Conservation (phyloP, 1,140 invertebrate genomes). For the Zaprionus taronus region DNA sequence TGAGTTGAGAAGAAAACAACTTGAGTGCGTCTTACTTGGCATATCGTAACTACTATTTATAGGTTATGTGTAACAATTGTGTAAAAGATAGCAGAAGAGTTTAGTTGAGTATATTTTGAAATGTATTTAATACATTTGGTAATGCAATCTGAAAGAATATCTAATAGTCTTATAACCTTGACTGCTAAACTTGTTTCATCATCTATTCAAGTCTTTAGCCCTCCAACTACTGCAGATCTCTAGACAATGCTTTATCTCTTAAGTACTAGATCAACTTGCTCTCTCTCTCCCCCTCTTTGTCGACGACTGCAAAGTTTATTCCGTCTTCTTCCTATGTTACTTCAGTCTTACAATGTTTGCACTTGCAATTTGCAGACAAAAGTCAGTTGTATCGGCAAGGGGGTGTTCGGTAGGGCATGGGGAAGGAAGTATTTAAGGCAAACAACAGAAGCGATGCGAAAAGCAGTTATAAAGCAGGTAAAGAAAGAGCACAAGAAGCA, state of each 20-base stretch:
- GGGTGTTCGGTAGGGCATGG: neutral
- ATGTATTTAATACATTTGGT: too few species aligned
- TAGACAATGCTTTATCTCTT: too few species aligned
- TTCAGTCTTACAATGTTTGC: conserved; percentile 18
- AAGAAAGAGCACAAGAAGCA: conserved; percentile 4
- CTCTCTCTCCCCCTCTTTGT: neutral
- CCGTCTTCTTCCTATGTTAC: neutral
- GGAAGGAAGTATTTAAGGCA: conserved; percentile 33
- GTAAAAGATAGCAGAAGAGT: too few species aligned
- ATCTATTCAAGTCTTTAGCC: too few species aligned
- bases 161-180: too few species aligned
- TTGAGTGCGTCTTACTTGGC: neutral
- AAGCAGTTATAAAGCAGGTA: conserved; percentile 42
- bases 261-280: neutral
- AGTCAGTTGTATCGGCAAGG: neutral
- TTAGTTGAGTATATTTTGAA: too few species aligned
- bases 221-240: too few species aligned
- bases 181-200: too few species aligned
- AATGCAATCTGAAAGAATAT: too few species aligned
- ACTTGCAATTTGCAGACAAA: conserved; percentile 12
- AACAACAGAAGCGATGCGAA: conserved; percentile 1
- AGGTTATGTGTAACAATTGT: neutral
- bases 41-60: neutral
- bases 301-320: neutral
- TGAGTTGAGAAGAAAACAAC: neutral